Evolutionary conservation across 2,797 vertebrate species (phyloP).

Genomic region (Typhlichthys subterraneus): DNA sequence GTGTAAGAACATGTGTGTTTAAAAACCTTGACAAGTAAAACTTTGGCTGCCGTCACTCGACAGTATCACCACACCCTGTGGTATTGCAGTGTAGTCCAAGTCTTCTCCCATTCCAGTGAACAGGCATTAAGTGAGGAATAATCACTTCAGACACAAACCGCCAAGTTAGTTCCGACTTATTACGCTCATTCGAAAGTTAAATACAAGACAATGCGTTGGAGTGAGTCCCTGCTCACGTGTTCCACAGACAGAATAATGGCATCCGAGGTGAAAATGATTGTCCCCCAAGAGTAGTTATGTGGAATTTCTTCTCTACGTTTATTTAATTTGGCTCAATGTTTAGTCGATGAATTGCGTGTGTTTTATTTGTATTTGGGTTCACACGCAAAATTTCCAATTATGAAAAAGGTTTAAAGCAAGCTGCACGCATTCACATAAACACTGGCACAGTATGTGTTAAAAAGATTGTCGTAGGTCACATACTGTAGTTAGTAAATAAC

Average conservation of each 20-base stretch:
- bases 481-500: neutral
- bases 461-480: too few species aligned
- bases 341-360: slow-evolving; percentile 37
- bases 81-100: slow-evolving; percentile 55
- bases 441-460: too few species aligned
- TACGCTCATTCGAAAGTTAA: slow-evolving; percentile 68
- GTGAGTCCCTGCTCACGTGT: slow-evolving; percentile 35
- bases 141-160: slow-evolving; percentile 67
- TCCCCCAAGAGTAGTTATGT: slow-evolving; percentile 27
- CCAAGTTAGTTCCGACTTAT: slow-evolving; percentile 72
- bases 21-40: slow-evolving; percentile 67
- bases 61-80: slow-evolving; percentile 60
- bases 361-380: slow-evolving; percentile 56
- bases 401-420: neutral
- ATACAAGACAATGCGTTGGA: slow-evolving; percentile 49
- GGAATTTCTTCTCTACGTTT: slow-evolving; percentile 47
- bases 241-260: slow-evolving; percentile 42
- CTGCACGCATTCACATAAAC: too few species aligned
- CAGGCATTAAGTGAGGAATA: slow-evolving; percentile 69
- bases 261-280: too few species aligned
- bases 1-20: slow-evolving; percentile 39
- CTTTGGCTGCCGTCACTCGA: slow-evolving; percentile 70
- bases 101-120: slow-evolving; percentile 61
- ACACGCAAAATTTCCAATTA: slow-evolving; percentile 46
- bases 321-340: slow-evolving; percentile 39